phyloP scores from a whole-genome alignment of 2,888 invertebrate species.

The Mechanitis mazaeus region DNA sequence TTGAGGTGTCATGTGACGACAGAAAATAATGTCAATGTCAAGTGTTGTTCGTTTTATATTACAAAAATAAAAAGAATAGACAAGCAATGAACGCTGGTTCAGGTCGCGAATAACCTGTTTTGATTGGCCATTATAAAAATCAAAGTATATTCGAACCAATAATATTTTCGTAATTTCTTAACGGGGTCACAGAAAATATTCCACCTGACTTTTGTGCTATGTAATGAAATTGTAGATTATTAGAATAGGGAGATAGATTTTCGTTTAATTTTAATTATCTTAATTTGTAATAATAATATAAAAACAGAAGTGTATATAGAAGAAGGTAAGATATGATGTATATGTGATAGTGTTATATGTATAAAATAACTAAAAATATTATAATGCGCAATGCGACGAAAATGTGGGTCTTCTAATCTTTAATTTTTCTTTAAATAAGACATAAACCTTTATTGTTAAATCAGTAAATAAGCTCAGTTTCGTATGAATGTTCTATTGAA shows the following conservation, averaged over 20 bases:
- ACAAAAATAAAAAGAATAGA: slow-evolving; percentile 1
- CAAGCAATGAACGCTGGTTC: not conserved
- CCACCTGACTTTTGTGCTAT: slow-evolving; percentile 18
- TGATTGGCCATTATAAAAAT: slow-evolving; percentile 15
- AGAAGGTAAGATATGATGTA: slow-evolving; percentile 15
- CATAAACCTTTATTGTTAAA: not conserved
- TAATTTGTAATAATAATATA: slow-evolving; percentile 20
- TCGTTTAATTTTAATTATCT: slow-evolving; percentile 17
- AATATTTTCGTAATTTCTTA: not conserved
- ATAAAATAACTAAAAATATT: no score
- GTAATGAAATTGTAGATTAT: slow-evolving; percentile 16
- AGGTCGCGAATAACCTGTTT: not conserved
- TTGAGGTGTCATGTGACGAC: slow-evolving; percentile 29
- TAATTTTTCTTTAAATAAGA: slow-evolving; percentile 5
- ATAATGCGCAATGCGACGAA: slow-evolving; percentile 2
- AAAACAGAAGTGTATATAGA: slow-evolving; percentile 6
- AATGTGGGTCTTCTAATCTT: not conserved
- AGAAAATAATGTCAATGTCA: slow-evolving; percentile 24
- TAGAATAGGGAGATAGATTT: slow-evolving; percentile 15
- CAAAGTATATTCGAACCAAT: slow-evolving; percentile 18
- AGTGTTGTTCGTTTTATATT: slow-evolving; percentile 16
- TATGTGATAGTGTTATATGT: not conserved
- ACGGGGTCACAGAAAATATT: slow-evolving; percentile 2
- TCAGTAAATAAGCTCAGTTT: not conserved
- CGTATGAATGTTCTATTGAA: not conserved